Base-by-base conservation (phyloP, 2,888 invertebrate species). In the Mythimna pallens region DNA sequence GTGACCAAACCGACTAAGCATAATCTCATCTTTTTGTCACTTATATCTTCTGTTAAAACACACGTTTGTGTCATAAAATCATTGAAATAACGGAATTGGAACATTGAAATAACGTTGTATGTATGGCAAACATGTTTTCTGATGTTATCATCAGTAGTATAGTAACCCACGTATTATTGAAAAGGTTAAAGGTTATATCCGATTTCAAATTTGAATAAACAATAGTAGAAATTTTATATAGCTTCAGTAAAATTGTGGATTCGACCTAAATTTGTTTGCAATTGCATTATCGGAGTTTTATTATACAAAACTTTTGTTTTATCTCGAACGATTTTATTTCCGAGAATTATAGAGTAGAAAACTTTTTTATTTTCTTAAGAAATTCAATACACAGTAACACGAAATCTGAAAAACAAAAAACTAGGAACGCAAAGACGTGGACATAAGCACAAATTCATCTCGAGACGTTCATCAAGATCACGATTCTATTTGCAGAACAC, bases 161-260 rank as follows among this genome's bases (percentile, higher is more conserved):
- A 40, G 36, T n/a, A 17, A 50, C 12, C 25, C 58, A 65, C 50
- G 36, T 36, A 50, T 20, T 17, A 72, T 12, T 40, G 43, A 54
- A 67, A 61, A 83, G 84, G 84, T 69, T 67, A 70, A 75, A 80
- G 84, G 84, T 84, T 81, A 69, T 63, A 22, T 70, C 2, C 30
- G 22, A 65, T 58, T 78, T 47, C 40, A 30, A 55, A 59, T 58
- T 34, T 34, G 5, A 57, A 36, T 66, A 66, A 61, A 73, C 64
- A 67, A 20, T 22, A 40, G 25, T 57, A 52, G 22, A 43, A 73
- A 73, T 47, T 59, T 7, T 36, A 25, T n/a, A 65, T 54, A 10
- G n/a, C 20, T 83, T 65, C 65, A 12, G 10, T 55, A 54, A 34
- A 83, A 72, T 34, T 40, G 22, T 63, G 63, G 5, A 25, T 54